These are phyloP conservation scores for Physeter macrocephalus DNA, from an alignment of 2,113 vertebrate species.

Conservation along the genomic window DNA sequence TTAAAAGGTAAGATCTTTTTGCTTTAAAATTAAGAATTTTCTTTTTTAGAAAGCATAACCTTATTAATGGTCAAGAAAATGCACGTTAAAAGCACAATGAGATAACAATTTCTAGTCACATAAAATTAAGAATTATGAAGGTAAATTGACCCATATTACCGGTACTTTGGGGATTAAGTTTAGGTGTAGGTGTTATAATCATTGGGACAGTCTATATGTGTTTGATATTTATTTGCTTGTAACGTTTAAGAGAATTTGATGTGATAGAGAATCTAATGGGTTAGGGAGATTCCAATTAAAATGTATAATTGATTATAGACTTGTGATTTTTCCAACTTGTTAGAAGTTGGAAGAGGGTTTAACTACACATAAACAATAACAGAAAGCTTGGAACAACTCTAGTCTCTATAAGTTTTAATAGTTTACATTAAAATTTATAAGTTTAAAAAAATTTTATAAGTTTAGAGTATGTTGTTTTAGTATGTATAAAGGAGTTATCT, in stretches of 20 bases:
- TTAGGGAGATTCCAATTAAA: not conserved
- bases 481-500: not conserved
- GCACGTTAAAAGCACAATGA: not conserved
- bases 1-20: not conserved
- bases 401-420: not conserved
- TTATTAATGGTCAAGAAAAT: not conserved
- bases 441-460: too few relatives aligned
- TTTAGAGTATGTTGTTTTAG: too few relatives aligned
- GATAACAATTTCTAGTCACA: not conserved
- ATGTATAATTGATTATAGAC: not conserved
- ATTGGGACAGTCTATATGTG: not conserved
- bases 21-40: slow-evolving; percentile 24
- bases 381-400: not conserved
- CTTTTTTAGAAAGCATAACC: not conserved
- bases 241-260: not conserved
- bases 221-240: slow-evolving; percentile 3
- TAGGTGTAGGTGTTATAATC: not conserved
- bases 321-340: not conserved
- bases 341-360: not conserved
- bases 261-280: not conserved
- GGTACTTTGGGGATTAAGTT: not conserved
- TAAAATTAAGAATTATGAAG: not conserved
- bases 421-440: too few relatives aligned
- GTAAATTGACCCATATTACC: not conserved
- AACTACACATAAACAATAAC: not conserved